Conservation (phyloP, 2,888 invertebrate genomes). For the Pyrrhia umbra region DNA sequence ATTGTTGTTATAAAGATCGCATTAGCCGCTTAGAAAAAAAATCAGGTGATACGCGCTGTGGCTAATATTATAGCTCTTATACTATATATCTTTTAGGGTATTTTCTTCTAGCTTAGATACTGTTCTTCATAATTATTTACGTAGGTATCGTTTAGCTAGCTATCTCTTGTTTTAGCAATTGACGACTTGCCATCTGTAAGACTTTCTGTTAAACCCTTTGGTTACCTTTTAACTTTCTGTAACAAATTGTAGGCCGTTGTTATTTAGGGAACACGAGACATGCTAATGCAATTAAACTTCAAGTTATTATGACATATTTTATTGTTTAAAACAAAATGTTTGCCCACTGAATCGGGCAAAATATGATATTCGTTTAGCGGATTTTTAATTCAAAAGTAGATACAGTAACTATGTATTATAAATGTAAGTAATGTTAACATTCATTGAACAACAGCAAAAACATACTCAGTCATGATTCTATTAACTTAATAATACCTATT, state of each 20-base stretch:
- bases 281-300: conserved; percentile 31
- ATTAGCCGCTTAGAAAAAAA: neutral
- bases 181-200: neutral
- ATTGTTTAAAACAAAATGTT: conserved; percentile 60
- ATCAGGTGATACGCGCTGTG: neutral
- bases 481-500: conserved; percentile 60
- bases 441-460: conserved; percentile 60
- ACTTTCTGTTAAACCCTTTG: neutral
- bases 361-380: conserved; percentile 46
- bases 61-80: no score
- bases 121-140: no score
- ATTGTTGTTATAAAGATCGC: neutral
- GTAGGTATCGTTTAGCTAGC: neutral
- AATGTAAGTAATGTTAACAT: conserved; percentile 44
- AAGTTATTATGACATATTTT: conserved; percentile 53
- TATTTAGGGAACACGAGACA: neutral
- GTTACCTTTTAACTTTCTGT: neutral
- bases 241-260: neutral
- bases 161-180: neutral
- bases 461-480: conserved; percentile 65
- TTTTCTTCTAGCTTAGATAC: no score
- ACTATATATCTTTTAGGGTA: no score
- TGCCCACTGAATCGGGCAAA: conserved; percentile 41
- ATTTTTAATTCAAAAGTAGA: conserved; percentile 49
- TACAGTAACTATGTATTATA: conserved; percentile 45